phyloP scores from a whole-genome alignment of 2,797 vertebrate species.

The Eutrigla gurnardus region DNA sequence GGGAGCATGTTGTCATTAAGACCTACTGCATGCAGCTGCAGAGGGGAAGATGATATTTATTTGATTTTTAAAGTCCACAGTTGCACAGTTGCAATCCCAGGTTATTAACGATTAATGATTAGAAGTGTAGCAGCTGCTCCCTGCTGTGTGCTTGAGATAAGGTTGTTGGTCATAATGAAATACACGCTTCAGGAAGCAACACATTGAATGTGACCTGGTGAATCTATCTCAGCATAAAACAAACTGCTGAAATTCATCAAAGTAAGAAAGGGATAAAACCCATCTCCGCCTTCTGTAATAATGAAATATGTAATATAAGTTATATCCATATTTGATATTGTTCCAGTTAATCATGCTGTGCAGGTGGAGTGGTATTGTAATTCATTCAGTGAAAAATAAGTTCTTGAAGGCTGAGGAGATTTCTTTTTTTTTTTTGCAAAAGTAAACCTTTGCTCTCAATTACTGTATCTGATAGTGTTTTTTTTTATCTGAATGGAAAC shows the following conservation, averaged over 20 bases:
- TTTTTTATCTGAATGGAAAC: constrained; percentile 58
- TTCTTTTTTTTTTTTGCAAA: constrained; percentile 41
- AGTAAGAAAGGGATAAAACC: constrained; percentile 28
- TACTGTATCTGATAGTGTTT: constrained; percentile 35
- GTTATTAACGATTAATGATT: constrained; percentile 76
- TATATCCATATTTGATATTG: constrained; percentile 32
- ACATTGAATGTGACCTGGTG: constrained; percentile 55
- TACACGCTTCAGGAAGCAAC: constrained; percentile 55
- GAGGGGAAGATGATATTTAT: constrained; percentile 67
- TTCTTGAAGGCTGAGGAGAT: constrained; percentile 40
- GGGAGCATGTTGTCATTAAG: constrained; percentile 53
- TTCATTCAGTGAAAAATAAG: neutral
- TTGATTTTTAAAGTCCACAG: constrained; percentile 57
- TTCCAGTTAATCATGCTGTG: constrained; percentile 8
- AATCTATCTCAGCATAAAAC: constrained; percentile 42
- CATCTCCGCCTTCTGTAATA: constrained; percentile 24
- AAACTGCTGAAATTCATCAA: constrained; percentile 40
- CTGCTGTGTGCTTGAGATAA: constrained; percentile 62
- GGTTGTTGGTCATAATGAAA: constrained; percentile 71
- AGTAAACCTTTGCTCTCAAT: constrained; percentile 51
- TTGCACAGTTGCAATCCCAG: constrained; percentile 57
- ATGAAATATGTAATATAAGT: constrained; percentile 27
- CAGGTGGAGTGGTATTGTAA: constrained; percentile 32
- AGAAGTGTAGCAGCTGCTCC: constrained; percentile 43
- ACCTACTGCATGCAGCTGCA: constrained; percentile 22